Evolutionary conservation across 2,797 vertebrate species (phyloP).

Genomic region (Steatocranus sp.): DNA sequence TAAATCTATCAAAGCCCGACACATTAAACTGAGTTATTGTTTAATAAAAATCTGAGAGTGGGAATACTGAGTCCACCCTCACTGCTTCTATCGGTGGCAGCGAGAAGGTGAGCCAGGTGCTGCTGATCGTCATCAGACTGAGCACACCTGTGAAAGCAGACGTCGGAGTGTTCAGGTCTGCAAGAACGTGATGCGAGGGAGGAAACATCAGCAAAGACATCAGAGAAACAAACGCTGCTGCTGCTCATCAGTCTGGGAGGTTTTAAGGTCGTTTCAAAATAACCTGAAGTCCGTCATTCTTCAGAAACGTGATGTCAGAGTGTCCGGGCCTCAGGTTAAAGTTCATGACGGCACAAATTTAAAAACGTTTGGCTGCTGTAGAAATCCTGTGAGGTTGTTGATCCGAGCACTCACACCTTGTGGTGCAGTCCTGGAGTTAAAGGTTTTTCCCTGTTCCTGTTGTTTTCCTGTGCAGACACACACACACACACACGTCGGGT

Average conservation of each 20-base stretch:
- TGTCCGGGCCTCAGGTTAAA: rapidly evolving
- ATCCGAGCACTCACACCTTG: rapidly evolving
- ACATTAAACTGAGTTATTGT: rapidly evolving
- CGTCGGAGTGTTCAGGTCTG: rapidly evolving
- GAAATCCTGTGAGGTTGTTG: background rate
- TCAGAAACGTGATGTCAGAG: background rate
- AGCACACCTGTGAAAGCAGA: background rate
- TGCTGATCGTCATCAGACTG: background rate
- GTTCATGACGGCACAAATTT: background rate
- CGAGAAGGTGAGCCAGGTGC: background rate
- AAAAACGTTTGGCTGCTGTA: background rate
- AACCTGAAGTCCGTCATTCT: background rate
- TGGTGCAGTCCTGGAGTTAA: background rate
- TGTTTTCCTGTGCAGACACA: background rate
- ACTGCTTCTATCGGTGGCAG: background rate
- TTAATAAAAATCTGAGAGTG: background rate
- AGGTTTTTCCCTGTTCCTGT: background rate
- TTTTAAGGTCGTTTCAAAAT: background rate
- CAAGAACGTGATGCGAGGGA: rapidly evolving
- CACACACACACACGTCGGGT: rapidly evolving
- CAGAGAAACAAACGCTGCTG: background rate
- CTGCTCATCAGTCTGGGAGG: background rate
- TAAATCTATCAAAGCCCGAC: background rate
- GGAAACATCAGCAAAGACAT: background rate
- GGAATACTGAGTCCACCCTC: background rate